A percentile compares a stretch with the other conserved stretches of the same genome.
Evolutionary conservation across 2,113 vertebrate species (phyloP).

Genomic region (Cercopithecus mona): DNA sequence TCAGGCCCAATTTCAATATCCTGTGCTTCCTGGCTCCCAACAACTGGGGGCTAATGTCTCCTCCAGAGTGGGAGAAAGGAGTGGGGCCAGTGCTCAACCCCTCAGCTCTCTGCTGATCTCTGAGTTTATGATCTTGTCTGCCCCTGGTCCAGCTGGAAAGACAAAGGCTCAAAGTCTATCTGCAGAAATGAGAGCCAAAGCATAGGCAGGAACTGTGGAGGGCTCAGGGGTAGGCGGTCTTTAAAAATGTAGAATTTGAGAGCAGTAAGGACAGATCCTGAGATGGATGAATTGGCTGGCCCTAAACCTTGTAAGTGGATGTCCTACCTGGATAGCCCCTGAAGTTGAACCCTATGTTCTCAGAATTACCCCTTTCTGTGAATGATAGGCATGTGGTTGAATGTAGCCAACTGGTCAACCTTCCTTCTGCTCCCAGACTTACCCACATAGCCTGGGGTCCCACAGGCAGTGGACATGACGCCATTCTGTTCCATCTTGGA

Average conservation of each 20-base stretch:
- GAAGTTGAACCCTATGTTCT: neutral
- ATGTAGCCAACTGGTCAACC: neutral
- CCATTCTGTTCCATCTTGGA: constrained; percentile 94
- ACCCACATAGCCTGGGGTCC: constrained; percentile 97
- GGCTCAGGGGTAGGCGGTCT: neutral
- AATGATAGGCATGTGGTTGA: neutral
- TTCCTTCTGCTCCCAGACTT: constrained; percentile 46
- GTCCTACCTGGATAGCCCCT: neutral
- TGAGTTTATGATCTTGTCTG: neutral
- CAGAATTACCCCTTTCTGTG: neutral
- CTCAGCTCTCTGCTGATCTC: neutral
- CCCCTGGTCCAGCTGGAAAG: neutral
- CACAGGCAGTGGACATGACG: constrained; percentile 96
- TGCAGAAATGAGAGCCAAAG: neutral
- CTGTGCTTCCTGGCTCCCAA: neutral
- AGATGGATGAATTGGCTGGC: neutral
- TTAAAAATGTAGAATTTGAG: neutral
- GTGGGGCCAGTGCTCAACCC: neutral
- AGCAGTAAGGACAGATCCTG: neutral
- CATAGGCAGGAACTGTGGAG: neutral
- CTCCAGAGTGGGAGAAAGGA: neutral
- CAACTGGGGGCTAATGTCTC: neutral
- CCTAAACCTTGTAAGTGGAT: neutral
- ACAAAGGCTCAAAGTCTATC: neutral
- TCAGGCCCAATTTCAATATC: neutral